A percentile compares a stretch with the other conserved stretches of the same genome.
Evolutionary conservation across 2,797 vertebrate species (phyloP).

Genomic region (Urosaurus nigricauda): DNA sequence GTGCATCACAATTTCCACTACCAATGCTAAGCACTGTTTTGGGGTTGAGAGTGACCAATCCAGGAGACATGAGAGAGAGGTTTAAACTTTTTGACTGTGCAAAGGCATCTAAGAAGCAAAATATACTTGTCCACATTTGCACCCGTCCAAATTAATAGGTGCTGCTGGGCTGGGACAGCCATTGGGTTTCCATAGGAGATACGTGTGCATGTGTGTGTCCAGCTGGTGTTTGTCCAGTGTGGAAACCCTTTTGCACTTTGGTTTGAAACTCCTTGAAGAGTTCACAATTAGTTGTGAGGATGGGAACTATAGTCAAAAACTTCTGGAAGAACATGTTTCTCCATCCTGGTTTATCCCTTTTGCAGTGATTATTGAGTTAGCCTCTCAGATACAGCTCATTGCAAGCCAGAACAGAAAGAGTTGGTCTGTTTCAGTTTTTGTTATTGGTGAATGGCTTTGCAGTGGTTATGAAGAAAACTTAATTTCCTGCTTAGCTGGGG

Average conservation of each 20-base stretch:
- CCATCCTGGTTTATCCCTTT: background rate
- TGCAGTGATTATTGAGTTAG: background rate
- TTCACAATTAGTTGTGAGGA: background rate
- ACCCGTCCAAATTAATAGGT: no score
- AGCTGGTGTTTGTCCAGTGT: background rate
- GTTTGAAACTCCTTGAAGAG: background rate
- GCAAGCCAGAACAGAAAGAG: background rate
- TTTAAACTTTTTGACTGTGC: no score
- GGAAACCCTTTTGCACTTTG: background rate
- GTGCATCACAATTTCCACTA: no score
- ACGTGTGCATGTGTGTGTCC: background rate
- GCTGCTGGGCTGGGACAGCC: no score
- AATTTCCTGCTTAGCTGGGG: conserved; percentile 48
- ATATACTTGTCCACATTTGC: no score
- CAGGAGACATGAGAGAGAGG: no score
- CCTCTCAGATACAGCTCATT: background rate
- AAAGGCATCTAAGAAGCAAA: no score
- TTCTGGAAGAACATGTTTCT: background rate
- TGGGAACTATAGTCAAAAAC: background rate
- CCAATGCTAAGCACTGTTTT: no score
- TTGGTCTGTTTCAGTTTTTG: conserved; percentile 29
- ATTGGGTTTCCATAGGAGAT: no score
- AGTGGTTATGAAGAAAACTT: conserved; percentile 46
- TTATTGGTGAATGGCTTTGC: conserved; percentile 36
- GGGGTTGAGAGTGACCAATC: no score